Conservation (phyloP, 2,888 invertebrate genomes). For the Tuta absoluta region DNA sequence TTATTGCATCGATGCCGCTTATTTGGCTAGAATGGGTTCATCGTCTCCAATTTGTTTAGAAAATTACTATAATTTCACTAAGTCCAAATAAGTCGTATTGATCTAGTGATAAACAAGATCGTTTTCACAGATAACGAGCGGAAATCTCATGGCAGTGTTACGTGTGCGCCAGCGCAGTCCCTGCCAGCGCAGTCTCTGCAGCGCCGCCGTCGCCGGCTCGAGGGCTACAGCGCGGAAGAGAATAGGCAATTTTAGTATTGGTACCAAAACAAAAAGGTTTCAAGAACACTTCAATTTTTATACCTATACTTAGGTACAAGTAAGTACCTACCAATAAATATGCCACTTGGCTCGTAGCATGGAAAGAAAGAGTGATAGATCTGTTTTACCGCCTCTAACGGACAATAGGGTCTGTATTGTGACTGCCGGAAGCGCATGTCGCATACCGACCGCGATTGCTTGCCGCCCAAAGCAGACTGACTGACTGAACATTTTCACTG, state of each 20-base stretch:
- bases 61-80: conserved; percentile 26
- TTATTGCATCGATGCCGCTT: conserved; percentile 17
- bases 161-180: conserved; percentile 2
- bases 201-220: neutral
- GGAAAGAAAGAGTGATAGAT: conserved; percentile 5
- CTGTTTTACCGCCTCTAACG: conserved; percentile 9
- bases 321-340: too few species aligned
- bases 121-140: conserved; percentile 27
- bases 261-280: too few species aligned
- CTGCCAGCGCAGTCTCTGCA: neutral
- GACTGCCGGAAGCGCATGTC: conserved; percentile 10
- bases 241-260: too few species aligned
- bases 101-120: conserved; percentile 26
- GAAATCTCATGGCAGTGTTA: conserved; percentile 23
- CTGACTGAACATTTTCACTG: neutral
- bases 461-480: neutral
- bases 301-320: too few species aligned
- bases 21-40: neutral
- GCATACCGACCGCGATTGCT: too few species aligned
- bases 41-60: conserved; percentile 21
- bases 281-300: too few species aligned
- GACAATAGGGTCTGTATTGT: conserved; percentile 14
- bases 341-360: too few species aligned
- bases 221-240: neutral
- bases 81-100: conserved; percentile 25